These are phyloP conservation scores for Atherix ibis DNA, from an alignment of 2,888 invertebrate genomes.

Conservation along the genomic window DNA sequence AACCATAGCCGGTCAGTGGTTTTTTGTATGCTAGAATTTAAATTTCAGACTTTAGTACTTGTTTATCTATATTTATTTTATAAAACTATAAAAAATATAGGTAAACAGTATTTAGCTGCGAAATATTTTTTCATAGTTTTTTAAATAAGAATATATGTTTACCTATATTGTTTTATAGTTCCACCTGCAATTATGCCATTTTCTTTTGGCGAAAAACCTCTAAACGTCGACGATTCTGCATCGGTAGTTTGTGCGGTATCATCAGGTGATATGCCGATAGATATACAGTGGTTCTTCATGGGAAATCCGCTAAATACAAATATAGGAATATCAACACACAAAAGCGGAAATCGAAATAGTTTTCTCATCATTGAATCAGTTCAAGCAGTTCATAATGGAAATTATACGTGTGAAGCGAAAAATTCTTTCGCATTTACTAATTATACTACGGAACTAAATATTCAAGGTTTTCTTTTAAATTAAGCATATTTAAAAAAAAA, in stretches of 20 bases:
- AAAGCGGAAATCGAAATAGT: conserved; percentile 37
- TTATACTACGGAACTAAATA: conserved; percentile 37
- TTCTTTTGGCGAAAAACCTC: conserved; percentile 49
- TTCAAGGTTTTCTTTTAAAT: conserved; percentile 1
- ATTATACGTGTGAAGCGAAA: conserved; percentile 45
- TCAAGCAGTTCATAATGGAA: conserved; percentile 41
- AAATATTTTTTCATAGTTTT: too few species aligned
- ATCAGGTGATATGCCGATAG: conserved; percentile 58
- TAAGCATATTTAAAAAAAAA: not conserved
- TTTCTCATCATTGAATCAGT: conserved; percentile 41
- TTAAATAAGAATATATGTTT: too few species aligned
- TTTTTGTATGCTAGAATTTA: too few species aligned
- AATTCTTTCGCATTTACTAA: conserved; percentile 43
- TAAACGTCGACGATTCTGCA: conserved; percentile 39
- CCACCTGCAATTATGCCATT: conserved; percentile 57
- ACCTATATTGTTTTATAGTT: conserved; percentile 43
- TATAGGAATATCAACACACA: conserved; percentile 12
- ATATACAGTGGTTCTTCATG: conserved; percentile 47
- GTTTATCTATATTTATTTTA: too few species aligned
- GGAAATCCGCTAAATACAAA: conserved; percentile 12
- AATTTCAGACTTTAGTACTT: too few species aligned
- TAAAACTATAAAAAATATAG: too few species aligned
- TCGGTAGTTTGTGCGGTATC: conserved; percentile 47
- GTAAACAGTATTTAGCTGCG: too few species aligned
- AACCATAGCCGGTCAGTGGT: too few species aligned